Evolutionary conservation across 2,797 vertebrate species (phyloP).

Genomic region (Sebastes hubbsi): DNA sequence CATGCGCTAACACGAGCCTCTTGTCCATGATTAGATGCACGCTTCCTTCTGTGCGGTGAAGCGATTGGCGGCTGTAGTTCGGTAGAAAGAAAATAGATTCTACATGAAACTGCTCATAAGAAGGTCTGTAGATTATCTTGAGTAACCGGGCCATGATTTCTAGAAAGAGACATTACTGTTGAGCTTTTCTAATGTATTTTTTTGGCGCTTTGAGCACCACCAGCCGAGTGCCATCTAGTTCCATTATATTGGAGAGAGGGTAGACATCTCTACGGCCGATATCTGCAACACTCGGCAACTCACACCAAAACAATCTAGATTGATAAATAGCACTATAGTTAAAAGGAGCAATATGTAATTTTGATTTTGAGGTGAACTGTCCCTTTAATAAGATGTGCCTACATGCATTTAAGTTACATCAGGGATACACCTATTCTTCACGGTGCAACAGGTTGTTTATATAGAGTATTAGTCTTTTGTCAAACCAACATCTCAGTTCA

Average conservation of each 20-base stretch:
- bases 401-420: neutral
- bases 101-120: no score
- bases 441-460: neutral
- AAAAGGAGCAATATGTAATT: neutral
- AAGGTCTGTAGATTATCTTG: no score
- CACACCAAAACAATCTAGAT: neutral
- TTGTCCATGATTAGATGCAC: no score
- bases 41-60: no score
- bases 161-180: neutral
- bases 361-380: no score
- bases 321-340: neutral
- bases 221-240: neutral
- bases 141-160: neutral
- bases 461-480: neutral
- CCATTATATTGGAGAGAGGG: neutral
- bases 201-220: no score
- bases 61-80: no score
- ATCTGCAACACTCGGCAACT: neutral
- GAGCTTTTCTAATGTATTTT: neutral
- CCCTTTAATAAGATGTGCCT: no score
- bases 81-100: no score
- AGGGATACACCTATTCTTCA: neutral
- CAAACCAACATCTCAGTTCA: neutral
- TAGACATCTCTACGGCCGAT: neutral
- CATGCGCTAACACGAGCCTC: no score